phyloP scores from a whole-genome alignment of 2,113 vertebrate genomes.

The Erpornis zantholeuca region DNA sequence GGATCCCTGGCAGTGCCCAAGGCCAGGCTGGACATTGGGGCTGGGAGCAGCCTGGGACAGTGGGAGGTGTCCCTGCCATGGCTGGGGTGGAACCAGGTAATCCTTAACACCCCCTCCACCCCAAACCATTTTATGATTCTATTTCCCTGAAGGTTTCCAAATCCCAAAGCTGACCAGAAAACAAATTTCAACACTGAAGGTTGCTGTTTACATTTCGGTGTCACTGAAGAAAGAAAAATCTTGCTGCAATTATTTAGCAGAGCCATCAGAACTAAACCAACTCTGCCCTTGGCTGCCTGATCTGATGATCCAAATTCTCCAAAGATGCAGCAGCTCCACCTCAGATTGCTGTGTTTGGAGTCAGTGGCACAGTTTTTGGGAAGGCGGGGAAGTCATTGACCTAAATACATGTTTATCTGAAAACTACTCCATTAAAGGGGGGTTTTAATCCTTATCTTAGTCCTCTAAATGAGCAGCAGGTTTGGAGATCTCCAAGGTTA shows the following conservation, averaged over 20 bases:
- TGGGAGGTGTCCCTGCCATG: not conserved
- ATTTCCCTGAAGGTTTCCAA: not conserved
- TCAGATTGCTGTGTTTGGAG: not conserved
- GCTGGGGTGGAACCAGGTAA: too few relatives aligned
- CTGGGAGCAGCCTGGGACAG: not conserved
- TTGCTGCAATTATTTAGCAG: not conserved
- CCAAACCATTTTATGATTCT: not conserved
- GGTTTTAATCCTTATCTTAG: not conserved
- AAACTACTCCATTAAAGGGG: not conserved
- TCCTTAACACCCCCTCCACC: too few relatives aligned
- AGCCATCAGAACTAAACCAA: not conserved
- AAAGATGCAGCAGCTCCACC: not conserved
- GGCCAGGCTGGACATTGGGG: not conserved
- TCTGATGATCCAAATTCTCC: not conserved
- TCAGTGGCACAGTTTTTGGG: not conserved
- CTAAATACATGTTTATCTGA: not conserved
- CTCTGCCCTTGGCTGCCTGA: not conserved
- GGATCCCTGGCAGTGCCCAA: not conserved
- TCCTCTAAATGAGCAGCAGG: not conserved
- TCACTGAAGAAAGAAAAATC: not conserved
- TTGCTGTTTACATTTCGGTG: not conserved
- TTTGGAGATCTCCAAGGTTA: not conserved
- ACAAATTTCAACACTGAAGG: not conserved
- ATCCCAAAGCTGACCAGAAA: not conserved
- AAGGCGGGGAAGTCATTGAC: not conserved